Evolutionary conservation across 2,888 invertebrate genomes (phyloP).

Genomic region (Toxonevra muliebris): DNA sequence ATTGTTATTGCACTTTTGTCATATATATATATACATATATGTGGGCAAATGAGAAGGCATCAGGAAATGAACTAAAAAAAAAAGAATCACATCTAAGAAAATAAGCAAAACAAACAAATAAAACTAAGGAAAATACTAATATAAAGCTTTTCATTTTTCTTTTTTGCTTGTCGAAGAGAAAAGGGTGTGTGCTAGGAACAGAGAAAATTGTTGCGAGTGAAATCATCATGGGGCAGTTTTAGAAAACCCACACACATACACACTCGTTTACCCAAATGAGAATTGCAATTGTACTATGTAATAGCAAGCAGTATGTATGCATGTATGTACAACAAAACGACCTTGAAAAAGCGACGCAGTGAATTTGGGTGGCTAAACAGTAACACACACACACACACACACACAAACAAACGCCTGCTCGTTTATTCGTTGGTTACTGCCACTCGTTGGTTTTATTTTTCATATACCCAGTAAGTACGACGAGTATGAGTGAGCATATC

Average conservation of each 20-base stretch:
- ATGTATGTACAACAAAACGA: slow-evolving; percentile 14
- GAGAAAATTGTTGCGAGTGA: neutral
- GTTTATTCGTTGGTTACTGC: neutral
- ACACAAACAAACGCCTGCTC: neutral
- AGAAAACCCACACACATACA: neutral
- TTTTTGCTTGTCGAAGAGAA: neutral
- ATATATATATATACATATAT: too few species aligned
- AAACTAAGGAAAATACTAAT: too few species aligned
- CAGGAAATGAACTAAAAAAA: neutral
- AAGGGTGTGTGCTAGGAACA: neutral
- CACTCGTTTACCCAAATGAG: neutral
- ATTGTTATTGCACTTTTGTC: too few species aligned
- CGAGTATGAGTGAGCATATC: slow-evolving; percentile 1
- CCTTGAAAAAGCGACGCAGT: slow-evolving; percentile 23
- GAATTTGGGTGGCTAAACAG: slow-evolving; percentile 11
- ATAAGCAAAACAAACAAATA: neutral
- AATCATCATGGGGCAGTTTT: neutral
- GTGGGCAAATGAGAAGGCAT: too few species aligned
- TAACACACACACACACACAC: neutral
- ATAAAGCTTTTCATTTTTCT: neutral
- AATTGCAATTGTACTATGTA: too few species aligned
- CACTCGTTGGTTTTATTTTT: neutral
- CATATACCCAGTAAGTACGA: neutral
- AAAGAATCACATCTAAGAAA: neutral
- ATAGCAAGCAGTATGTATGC: too few species aligned